Base-by-base conservation (phyloP, 1,140 invertebrate species). In the Drosophila guanche region DNA sequence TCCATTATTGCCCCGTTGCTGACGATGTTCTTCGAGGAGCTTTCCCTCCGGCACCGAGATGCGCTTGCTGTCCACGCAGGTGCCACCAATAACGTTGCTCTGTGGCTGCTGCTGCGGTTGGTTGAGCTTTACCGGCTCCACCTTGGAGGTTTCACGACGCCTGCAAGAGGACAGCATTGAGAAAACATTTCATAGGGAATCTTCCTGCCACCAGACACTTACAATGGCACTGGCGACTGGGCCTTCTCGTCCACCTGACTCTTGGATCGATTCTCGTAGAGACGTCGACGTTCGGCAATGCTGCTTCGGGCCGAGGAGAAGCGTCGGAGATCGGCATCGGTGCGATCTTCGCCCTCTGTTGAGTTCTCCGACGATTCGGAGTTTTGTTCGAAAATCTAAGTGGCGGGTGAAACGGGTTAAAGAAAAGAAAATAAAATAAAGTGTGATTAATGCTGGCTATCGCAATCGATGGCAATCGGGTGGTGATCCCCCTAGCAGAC, bases 241-340 rank as follows among this genome's bases (percentile, higher is more conserved):
- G 94, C 92, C 68, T 94, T 94, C 63, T 96, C 95, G 0, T 92
- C 93, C 5, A 93, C 92, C 55, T 94, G 94, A 27, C 94, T 94
- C 41, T 93, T 91, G 5, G 93, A 95, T 16, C 95, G 93, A 79
- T 92, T 94, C 78, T 96, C 96, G 86, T 97, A 97, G 74, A 96
- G 92, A 62, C 95, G 94, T 3, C 95, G 92, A 6, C 95, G 92
- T 61, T 97, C 96, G 1, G 96, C 96, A 72, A 97, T 96, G 6
- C 95, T 96, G 66, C 93, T 94, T 40, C 94, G 92, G 76, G 95
- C 94, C 1, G 92, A 43, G 6, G 92, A 91, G 12, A 91, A 86
- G 40, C 92, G 55, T 10, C 74, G 68, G 27, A 91, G 53, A 84
- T 93, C 90, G 7, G 86, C 80, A 75, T 91, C 91, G 7, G 86